Conservation (phyloP, 2,797 vertebrate species). For the Tapirus indicus region DNA sequence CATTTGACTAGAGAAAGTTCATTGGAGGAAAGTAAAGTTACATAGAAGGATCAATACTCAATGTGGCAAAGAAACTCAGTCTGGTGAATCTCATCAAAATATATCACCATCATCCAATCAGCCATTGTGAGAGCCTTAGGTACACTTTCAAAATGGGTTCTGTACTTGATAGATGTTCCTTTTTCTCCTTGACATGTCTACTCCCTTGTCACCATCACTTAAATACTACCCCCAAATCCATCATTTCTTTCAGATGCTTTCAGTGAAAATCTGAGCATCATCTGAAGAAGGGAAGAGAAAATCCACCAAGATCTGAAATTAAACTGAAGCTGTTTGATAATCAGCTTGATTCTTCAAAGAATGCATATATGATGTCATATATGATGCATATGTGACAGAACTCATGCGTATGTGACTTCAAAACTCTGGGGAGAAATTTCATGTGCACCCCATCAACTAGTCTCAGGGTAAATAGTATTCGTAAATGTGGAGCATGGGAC, state of each 20-base stretch:
- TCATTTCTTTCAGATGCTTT: neutral
- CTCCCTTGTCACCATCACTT: neutral
- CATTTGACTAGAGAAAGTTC: neutral
- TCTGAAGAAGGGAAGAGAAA: neutral
- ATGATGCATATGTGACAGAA: neutral
- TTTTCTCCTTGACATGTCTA: neutral
- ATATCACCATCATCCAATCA: neutral
- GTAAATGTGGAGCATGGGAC: rapidly evolving
- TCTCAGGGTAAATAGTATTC: neutral
- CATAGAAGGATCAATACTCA: neutral
- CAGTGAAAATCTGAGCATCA: neutral
- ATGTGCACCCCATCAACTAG: neutral
- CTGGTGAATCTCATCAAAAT: conserved; percentile 32
- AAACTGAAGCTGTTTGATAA: neutral
- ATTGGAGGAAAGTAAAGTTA: neutral
- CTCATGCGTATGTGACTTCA: neutral
- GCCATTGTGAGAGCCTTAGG: neutral
- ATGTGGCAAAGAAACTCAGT: conserved; percentile 12
- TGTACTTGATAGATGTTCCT: neutral
- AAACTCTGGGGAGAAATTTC: neutral
- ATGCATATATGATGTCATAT: neutral
- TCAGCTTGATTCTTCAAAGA: neutral
- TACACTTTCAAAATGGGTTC: neutral
- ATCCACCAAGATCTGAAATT: neutral
- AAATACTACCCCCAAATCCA: neutral